These are phyloP conservation scores for Podilymbus podiceps DNA, from an alignment of 2,113 vertebrate genomes.

Conservation along the genomic window DNA sequence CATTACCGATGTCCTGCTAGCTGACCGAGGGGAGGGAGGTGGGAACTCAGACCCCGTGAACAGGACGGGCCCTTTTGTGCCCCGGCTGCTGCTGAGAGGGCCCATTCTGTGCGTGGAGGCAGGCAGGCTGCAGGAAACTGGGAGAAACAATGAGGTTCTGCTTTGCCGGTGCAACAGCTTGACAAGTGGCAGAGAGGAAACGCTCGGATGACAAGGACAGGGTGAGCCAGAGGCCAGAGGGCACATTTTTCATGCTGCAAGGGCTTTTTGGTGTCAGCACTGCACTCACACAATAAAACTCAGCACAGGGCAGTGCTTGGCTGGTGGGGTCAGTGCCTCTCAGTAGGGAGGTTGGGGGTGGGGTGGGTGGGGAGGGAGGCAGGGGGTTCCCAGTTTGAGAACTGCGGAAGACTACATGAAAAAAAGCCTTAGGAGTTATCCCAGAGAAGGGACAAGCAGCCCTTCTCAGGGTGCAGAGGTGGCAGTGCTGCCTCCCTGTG, in stretches of 20 bases:
- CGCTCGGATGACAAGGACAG: background rate
- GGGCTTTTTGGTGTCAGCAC: background rate
- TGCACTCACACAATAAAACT: background rate
- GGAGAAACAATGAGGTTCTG: background rate
- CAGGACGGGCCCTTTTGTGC: background rate
- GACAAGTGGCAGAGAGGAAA: background rate
- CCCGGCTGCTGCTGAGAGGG: background rate
- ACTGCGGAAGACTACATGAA: background rate
- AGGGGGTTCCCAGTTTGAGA: background rate
- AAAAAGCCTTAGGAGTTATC: background rate
- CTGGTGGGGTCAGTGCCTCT: background rate
- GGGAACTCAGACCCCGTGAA: fast-evolving
- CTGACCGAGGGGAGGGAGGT: background rate
- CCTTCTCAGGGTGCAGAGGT: background rate
- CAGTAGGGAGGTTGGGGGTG: background rate
- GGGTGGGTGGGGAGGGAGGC: too few species aligned
- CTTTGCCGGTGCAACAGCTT: background rate
- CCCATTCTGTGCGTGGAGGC: background rate
- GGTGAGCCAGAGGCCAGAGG: background rate
- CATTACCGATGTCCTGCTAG: fast-evolving
- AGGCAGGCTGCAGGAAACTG: background rate
- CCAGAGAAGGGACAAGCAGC: background rate
- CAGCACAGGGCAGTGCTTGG: background rate
- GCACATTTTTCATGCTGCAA: background rate
- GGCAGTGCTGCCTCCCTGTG: background rate